phyloP scores from a whole-genome alignment of 2,888 invertebrate species.

The Cryptophagus acutangulus region DNA sequence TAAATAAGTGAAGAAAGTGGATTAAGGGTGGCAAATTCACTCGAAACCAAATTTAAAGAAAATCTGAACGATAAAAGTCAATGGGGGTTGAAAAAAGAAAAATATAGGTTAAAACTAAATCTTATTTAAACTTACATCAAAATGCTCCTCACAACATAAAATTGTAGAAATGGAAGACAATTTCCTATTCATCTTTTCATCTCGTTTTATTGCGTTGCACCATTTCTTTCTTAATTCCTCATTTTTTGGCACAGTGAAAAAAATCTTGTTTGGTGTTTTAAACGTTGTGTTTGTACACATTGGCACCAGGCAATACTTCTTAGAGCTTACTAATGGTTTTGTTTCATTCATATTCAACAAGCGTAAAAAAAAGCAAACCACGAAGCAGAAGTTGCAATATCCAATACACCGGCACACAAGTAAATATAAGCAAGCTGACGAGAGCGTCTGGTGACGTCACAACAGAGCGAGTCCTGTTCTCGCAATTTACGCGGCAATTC shows the following conservation, averaged over 20 bases:
- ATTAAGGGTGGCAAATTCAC: too few relatives aligned
- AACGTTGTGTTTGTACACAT: constrained; percentile 7
- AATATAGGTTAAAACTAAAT: too few relatives aligned
- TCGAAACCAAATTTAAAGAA: too few relatives aligned
- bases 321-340: neutral
- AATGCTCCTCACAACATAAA: constrained; percentile 9
- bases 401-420: too few relatives aligned
- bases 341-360: constrained; percentile 1
- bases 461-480: neutral
- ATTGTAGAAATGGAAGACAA: constrained; percentile 3
- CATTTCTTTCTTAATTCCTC: constrained; percentile 8
- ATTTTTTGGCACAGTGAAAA: constrained; percentile 8
- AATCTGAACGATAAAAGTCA: too few relatives aligned
- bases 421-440: neutral
- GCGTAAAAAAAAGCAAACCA: neutral
- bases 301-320: constrained; percentile 10
- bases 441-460: neutral
- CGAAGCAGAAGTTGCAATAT: too few relatives aligned
- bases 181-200: constrained; percentile 1
- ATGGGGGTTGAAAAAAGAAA: too few relatives aligned
- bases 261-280: constrained; percentile 6
- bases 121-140: constrained; percentile 9
- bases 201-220: constrained; percentile 6
- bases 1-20: too few relatives aligned
- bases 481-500: neutral